Evolutionary conservation across 2,888 invertebrate genomes (phyloP).

Genomic region (Drosophila cracens): DNA sequence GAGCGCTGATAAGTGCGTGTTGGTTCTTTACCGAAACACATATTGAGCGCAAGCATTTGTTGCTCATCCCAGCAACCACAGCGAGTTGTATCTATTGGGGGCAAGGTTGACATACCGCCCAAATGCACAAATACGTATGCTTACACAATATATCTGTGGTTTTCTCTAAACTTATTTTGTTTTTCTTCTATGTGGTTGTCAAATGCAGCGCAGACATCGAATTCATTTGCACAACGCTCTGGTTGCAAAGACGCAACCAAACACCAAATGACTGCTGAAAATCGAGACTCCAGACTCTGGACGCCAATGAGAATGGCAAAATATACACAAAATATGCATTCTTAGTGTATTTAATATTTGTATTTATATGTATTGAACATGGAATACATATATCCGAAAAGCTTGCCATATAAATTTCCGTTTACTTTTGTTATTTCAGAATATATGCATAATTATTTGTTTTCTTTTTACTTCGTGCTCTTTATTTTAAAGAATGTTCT

Average conservation of each 20-base stretch:
- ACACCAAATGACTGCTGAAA: conserved; percentile 30
- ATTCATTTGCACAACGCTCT: conserved; percentile 11
- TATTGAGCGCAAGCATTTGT: conserved; percentile 29
- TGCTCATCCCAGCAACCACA: conserved; percentile 55
- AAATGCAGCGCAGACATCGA: conserved; percentile 27
- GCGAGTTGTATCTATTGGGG: conserved; percentile 59
- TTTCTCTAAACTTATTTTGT: neutral
- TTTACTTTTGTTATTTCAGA: neutral
- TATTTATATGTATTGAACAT: neutral
- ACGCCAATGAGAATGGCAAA: conserved; percentile 34
- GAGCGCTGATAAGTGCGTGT: conserved; percentile 62
- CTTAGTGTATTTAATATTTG: neutral
- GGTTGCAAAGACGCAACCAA: conserved; percentile 47
- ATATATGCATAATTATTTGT: neutral
- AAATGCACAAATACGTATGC: conserved; percentile 52
- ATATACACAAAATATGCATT: neutral
- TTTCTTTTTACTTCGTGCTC: neutral
- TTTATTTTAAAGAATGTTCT: neutral
- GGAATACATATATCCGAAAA: neutral
- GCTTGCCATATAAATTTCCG: neutral
- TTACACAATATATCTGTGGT: conserved; percentile 49
- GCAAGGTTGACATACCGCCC: conserved; percentile 68
- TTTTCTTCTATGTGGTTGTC: conserved; percentile 1
- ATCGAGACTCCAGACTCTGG: conserved; percentile 38
- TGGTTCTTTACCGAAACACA: conserved; percentile 60